These are phyloP conservation scores for Falco concolor DNA, from an alignment of 2,797 vertebrate genomes.

Conservation along the genomic window DNA sequence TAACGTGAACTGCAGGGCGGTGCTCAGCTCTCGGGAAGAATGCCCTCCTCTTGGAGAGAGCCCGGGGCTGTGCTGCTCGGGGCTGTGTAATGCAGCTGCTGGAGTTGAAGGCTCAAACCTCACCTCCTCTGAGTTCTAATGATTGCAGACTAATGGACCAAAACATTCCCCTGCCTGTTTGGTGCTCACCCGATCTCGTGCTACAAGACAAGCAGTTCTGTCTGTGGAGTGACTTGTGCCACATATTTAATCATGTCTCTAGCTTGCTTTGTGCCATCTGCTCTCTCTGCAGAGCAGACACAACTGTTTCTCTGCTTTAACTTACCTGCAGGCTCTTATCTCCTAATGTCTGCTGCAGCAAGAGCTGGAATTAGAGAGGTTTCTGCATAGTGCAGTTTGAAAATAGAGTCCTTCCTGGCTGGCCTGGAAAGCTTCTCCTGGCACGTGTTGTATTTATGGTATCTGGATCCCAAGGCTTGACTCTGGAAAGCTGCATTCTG, in stretches of 20 bases:
- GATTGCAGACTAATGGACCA: not conserved
- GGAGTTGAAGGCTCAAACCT: not conserved
- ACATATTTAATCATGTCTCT: accelerated
- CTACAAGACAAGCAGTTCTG: not conserved
- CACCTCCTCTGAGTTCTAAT: not conserved
- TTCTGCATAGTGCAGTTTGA: not conserved
- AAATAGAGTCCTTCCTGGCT: not conserved
- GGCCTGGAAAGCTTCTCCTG: not conserved
- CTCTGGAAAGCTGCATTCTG: not conserved
- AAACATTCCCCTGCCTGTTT: not conserved
- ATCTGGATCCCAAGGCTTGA: not conserved
- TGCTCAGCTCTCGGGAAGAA: not conserved
- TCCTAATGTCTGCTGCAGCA: not conserved
- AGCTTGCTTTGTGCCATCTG: not conserved
- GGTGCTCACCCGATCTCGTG: not conserved
- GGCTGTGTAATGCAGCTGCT: not conserved
- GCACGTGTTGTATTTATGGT: not conserved
- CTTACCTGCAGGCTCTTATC: not conserved
- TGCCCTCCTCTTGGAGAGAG: not conserved
- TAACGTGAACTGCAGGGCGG: accelerated
- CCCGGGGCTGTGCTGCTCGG: not conserved
- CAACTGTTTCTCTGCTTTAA: not conserved
- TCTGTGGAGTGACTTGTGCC: not conserved
- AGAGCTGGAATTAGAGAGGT: not conserved
- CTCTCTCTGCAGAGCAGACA: not conserved